phyloP scores from a whole-genome alignment of 2,113 vertebrate species.

The Alces alces region DNA sequence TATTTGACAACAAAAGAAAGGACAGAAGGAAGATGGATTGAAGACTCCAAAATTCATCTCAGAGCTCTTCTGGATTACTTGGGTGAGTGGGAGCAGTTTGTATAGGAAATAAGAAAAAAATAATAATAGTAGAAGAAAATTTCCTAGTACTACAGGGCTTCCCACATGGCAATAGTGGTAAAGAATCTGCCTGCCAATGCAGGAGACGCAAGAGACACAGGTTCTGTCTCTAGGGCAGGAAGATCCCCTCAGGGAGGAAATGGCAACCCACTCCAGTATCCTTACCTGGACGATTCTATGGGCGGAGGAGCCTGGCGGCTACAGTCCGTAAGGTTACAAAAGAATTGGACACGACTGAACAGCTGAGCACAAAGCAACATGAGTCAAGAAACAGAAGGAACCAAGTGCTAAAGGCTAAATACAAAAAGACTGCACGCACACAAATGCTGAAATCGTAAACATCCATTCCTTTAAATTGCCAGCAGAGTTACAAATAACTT shows the following conservation, averaged over 20 bases:
- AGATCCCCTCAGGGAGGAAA: background rate
- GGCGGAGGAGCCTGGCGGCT: background rate
- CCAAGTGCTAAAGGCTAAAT: background rate
- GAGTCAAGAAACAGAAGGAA: background rate
- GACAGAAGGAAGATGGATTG: background rate
- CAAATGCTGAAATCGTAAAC: background rate
- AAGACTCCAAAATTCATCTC: background rate
- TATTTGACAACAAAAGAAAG: background rate
- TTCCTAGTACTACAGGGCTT: background rate
- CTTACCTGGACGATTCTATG: background rate
- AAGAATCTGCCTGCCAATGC: background rate
- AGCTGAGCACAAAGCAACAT: background rate
- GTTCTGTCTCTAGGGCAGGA: background rate
- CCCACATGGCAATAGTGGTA: background rate
- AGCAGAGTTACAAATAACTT: background rate
- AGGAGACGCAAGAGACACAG: background rate
- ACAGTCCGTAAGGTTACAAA: background rate
- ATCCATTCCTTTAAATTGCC: background rate
- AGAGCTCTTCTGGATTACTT: background rate
- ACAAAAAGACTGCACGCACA: background rate
- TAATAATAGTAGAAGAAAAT: background rate
- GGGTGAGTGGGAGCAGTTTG: background rate
- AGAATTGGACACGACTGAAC: accelerated
- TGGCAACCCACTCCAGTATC: background rate
- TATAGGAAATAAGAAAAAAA: background rate